Evolutionary conservation across 2,797 vertebrate genomes (phyloP), one percentile per base, ranked within the genome.

Genomic region (Zalophus californianus): DNA sequence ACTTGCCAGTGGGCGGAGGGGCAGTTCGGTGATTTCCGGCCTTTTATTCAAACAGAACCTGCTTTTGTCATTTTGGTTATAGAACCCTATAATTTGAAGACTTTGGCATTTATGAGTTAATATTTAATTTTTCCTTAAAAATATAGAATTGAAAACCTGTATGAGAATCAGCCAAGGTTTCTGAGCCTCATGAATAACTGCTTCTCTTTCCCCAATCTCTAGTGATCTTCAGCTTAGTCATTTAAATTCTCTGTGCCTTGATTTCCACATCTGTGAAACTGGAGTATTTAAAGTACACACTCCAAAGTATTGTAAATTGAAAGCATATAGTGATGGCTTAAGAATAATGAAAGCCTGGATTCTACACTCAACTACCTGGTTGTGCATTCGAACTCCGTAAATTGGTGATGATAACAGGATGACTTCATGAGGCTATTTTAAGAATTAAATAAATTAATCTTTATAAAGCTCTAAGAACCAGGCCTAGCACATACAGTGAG

Each of bases 41-140:
- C 93, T 93, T 85, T 78, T 77, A 56, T 94, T 38, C 32, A 18
- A 48, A 12, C 38, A 77, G 66, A 72, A 91, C 64, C 29, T 14
- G 27, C 11, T 41, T 82, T 90, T 84, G 29, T 86, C n/a, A 1
- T 94, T 88, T 82, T 92, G 87, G 87, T 93, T 73, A 35, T 21
- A 35, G 87, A 83, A 41, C n/a, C 89, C 84, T 50, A 1, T 95
- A 54, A 93, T 97, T 93, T 95, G 79, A 92, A 91, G 84, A 62
- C 64, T 90, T 94, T 60, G 77, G 41, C 12, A 23, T 80, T 73
- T 88, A 60, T 84, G 78, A 50, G 78, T 79, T 96, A 90, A 90
- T 77, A 35, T 11, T 87, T 91, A 54, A 32, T 64, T 85, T 91
- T 85, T 92, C 27, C 44, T 54, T 70, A 58, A 62, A 52, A 64